Conservation (phyloP, 2,113 vertebrate species). For the Ariopsis seemanni region DNA sequence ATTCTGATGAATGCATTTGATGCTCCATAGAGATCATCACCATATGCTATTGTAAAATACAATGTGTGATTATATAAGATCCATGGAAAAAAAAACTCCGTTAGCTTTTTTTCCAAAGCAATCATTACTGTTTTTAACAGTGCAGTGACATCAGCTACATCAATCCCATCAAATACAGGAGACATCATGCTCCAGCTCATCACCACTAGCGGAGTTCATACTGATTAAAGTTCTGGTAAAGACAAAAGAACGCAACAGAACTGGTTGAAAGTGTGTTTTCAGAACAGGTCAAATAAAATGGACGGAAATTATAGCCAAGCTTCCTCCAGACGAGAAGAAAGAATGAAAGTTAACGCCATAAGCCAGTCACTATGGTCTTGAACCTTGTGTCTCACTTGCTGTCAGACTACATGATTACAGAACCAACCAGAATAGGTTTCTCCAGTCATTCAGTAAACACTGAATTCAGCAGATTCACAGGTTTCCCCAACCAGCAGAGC, state of each 20-base stretch:
- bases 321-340: background rate
- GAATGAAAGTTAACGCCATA: background rate
- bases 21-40: slow-evolving; percentile 32
- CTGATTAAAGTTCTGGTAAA: background rate
- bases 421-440: background rate
- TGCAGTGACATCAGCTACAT: background rate
- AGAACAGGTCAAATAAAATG: background rate
- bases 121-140: background rate
- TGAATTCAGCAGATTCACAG: background rate
- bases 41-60: background rate
- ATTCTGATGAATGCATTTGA: slow-evolving; percentile 15
- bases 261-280: background rate
- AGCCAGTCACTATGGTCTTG: background rate
- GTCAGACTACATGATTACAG: background rate
- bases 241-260: background rate
- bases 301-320: background rate
- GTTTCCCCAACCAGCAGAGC: background rate
- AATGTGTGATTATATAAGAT: slow-evolving; percentile 27
- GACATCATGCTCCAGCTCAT: background rate
- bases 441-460: background rate
- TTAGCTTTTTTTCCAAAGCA: slow-evolving; percentile 11
- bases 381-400: background rate
- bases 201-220: background rate
- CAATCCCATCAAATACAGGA: slow-evolving; percentile 9
- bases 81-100: background rate